Base-by-base conservation (phyloP, 2,113 vertebrate species). In the Cryptotis parvus region DNA sequence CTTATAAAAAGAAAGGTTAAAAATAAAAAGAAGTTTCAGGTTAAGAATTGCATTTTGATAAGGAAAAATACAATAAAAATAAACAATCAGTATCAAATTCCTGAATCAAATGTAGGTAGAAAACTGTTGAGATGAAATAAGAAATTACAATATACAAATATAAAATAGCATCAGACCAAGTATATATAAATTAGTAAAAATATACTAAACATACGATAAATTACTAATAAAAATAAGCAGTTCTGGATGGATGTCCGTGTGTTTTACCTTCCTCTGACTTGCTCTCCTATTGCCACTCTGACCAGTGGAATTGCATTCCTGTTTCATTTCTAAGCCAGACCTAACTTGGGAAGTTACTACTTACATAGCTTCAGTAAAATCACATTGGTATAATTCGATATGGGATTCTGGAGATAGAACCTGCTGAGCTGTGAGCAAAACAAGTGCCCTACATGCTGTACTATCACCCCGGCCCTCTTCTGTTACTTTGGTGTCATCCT, bases 91-190 rank as follows among this genome's bases (percentile, higher is more conserved):
- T 80, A 14, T 49, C 18, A 85, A 72, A 39, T 18, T 41, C 82
- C 84, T 91, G 24, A 93, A 69, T 18, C 31, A 29, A 85, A 84
- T 2, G 0, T 58, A 55, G 41, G 26, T 76, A 26, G 58, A 91
- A 31, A 90, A 77, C 15, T 74, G 10, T 8, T 61, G 49, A 82
- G 33, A 88, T n/a, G 1, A 35, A 88, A 78, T 70, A 41, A 20
- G 3, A 84, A 90, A 84, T 88, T 52, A 49, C 77, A 89, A 80
- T 49, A 39, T n/a, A 74, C 39, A 58, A 22, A 52, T 68, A 31
- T 72, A 31, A 87, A 91, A 31, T n/a, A 72, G 11, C 8, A 22
- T 72, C 65, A 66, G 31, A 49, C 8, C 7, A 20, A 49, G 16
- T 90, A 63, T 3, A 20, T 49, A 49, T 3, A 14, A 14, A 1